Percentiles rank a stretch among this genome's conserved stretches.
Evolutionary conservation across 2,113 vertebrate genomes (phyloP).

Genomic region (Xenopus borealis): DNA sequence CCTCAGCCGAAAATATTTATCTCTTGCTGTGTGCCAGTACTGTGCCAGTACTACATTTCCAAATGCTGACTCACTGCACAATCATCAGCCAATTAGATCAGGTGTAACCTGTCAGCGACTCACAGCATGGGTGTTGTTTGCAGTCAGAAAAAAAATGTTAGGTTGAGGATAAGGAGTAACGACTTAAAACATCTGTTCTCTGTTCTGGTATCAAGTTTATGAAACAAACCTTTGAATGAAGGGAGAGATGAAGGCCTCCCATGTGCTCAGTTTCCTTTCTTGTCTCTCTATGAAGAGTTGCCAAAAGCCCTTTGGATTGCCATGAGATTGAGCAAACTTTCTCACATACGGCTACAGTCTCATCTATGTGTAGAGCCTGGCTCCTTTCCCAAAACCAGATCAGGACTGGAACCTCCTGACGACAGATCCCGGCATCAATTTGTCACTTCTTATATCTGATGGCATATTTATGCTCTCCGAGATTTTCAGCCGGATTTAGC

Average conservation of each 20-base stretch:
- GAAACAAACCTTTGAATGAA: background rate
- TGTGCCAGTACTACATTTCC: too few relatives aligned
- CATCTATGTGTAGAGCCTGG: constrained; percentile 29
- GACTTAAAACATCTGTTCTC: background rate
- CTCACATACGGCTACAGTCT: constrained; percentile 23
- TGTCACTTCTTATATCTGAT: constrained; percentile 24
- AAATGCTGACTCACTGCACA: too few relatives aligned
- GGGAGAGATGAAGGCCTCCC: constrained; percentile 1
- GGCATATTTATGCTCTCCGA: constrained; percentile 3
- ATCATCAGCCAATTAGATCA: too few relatives aligned
- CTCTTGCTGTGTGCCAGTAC: too few relatives aligned
- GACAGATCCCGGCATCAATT: constrained; percentile 7
- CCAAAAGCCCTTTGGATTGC: constrained; percentile 24
- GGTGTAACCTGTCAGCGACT: too few relatives aligned
- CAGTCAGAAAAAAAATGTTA: too few relatives aligned
- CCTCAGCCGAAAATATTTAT: too few relatives aligned
- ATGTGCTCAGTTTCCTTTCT: constrained; percentile 1
- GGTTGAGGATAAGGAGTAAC: too few relatives aligned
- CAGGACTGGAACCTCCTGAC: constrained; percentile 13
- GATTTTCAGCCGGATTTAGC: background rate
- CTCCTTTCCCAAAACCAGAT: constrained; percentile 5
- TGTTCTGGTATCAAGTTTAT: background rate
- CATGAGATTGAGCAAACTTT: constrained; percentile 26
- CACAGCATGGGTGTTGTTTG: too few relatives aligned
- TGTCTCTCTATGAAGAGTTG: constrained; percentile 2